phyloP scores from a whole-genome alignment of 2,797 vertebrate genomes.

The Geotria australis region DNA sequence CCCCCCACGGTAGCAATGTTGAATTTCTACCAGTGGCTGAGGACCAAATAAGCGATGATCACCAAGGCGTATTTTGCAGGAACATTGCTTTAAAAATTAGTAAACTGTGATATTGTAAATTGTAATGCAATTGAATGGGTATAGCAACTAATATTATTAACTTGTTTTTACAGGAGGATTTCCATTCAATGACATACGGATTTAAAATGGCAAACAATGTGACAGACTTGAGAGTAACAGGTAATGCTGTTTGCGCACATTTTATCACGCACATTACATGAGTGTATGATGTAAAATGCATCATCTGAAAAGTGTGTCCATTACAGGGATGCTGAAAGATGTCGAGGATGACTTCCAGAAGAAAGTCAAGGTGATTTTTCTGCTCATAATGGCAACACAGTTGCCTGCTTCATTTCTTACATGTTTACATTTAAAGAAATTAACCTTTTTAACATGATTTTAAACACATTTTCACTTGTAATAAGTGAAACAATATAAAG shows the following conservation, averaged over 20 bases:
- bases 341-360: conserved; percentile 93
- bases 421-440: too few species aligned
- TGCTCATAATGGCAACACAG: not conserved
- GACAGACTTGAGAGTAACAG: conserved; percentile 86
- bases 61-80: too few species aligned
- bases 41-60: too few species aligned
- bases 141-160: too few species aligned
- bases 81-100: too few species aligned
- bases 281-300: not conserved
- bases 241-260: conserved; percentile 12
- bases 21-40: too few species aligned
- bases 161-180: conserved; percentile 44
- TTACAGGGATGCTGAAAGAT: conserved; percentile 80
- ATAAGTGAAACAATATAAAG: not conserved
- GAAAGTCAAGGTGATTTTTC: conserved; percentile 59
- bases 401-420: too few species aligned
- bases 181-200: conserved; percentile 96
- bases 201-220: conserved; percentile 98
- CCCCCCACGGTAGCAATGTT: too few species aligned
- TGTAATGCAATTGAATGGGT: too few species aligned
- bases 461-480: not conserved
- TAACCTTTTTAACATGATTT: not conserved
- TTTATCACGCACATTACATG: not conserved
- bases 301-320: not conserved
- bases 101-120: too few species aligned